Percentiles rank a stretch among this genome's conserved stretches.
Evolutionary conservation across 2,113 vertebrate genomes (phyloP).

Genomic region (Isichthys henryi): DNA sequence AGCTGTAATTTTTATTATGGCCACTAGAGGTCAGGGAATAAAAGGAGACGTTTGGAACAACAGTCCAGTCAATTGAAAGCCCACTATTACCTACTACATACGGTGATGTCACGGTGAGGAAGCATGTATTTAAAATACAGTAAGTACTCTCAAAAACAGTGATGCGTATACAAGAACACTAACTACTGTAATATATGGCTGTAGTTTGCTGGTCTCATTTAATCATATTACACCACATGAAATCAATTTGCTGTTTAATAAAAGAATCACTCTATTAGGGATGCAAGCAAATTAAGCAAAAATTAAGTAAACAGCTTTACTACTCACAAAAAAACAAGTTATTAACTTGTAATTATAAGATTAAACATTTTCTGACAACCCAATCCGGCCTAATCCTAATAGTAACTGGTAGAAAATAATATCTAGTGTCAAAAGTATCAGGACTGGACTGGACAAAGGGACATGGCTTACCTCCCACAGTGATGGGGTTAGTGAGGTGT

Average conservation of each 20-base stretch:
- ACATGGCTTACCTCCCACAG: constrained; percentile 53
- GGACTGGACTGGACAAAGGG: background rate
- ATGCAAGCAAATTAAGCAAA: background rate
- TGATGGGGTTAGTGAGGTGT: constrained; percentile 64
- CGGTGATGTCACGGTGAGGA: background rate
- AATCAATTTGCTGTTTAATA: background rate
- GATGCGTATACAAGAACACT: background rate
- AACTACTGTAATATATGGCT: background rate
- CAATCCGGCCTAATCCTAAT: background rate
- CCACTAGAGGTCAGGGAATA: constrained; percentile 25
- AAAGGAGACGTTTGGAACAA: background rate
- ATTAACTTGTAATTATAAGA: background rate
- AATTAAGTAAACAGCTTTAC: background rate
- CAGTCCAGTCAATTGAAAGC: background rate
- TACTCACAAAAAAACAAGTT: background rate
- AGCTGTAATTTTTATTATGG: background rate
- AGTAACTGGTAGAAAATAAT: background rate
- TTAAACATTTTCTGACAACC: background rate
- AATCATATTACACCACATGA: background rate
- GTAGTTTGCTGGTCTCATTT: background rate
- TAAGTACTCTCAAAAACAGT: background rate
- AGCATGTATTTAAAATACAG: background rate
- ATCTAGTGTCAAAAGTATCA: background rate
- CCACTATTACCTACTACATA: background rate
- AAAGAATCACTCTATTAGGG: background rate